These are phyloP conservation scores for Potorous gilbertii DNA, from an alignment of 2,797 vertebrate species.

Conservation along the genomic window DNA sequence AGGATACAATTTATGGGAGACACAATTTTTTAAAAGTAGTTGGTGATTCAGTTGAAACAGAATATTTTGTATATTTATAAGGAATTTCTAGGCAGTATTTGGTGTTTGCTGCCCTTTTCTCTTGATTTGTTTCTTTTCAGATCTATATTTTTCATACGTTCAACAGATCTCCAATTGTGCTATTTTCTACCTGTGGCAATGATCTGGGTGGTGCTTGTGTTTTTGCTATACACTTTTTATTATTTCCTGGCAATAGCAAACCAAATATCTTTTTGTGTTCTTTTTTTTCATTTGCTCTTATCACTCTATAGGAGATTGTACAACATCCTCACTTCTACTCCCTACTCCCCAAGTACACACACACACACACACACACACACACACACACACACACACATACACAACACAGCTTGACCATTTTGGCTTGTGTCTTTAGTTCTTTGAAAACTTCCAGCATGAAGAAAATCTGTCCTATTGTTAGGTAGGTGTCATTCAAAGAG, in stretches of 20 bases:
- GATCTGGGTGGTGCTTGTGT: background rate
- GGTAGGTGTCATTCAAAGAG: background rate
- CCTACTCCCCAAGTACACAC: too few species aligned
- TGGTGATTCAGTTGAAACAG: slow-evolving; percentile 10
- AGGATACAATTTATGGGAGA: background rate
- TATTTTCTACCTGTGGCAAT: background rate
- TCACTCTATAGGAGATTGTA: slow-evolving; percentile 18
- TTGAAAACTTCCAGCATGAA: background rate
- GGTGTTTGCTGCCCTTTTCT: background rate
- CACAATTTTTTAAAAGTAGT: background rate
- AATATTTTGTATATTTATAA: background rate
- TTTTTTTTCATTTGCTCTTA: background rate
- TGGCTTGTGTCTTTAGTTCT: background rate
- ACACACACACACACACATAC: background rate
- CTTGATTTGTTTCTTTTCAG: background rate
- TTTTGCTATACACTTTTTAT: slow-evolving; percentile 3
- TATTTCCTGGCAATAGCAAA: slow-evolving; percentile 3
- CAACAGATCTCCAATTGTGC: background rate
- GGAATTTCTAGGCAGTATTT: slow-evolving; percentile 14
- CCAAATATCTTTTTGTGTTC: slow-evolving; percentile 10
- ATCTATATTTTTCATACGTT: slow-evolving; percentile 4
- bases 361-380: background rate
- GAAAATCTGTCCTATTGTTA: background rate
- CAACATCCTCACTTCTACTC: background rate
- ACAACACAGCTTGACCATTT: background rate